Base-by-base conservation (phyloP, 2,113 vertebrate species). In the Collichthys lucidus region DNA sequence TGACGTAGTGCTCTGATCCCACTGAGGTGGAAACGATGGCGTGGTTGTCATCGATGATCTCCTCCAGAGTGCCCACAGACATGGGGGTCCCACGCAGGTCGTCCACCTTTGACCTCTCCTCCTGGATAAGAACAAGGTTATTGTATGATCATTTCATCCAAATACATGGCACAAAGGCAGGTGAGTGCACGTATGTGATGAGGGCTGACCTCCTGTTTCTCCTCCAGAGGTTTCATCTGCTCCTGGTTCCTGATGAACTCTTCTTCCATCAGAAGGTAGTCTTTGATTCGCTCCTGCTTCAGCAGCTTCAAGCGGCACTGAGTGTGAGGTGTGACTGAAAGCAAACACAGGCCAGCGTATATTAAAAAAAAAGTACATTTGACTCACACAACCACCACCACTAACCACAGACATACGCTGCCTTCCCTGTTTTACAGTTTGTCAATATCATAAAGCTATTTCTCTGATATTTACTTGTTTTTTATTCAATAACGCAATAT, bases 191-290 rank as follows among this genome's bases (percentile, higher is more conserved):
- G 22, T 14, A 0, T 1, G 19, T 2, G 11, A 44, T 1, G 6
- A 62, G 1, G 8, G 10, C 89, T 62, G 17, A 98, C 98, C 97
- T 99, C 98, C 84, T 99, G 98, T 82, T 99, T 99, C 92, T 99
- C 98, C 92, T 99, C 98, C 83, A 99, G 90, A 19, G 98, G 98
- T 88, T 99, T 99, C 97, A 99, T 99, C 75, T 99, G 98, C 84
- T 99, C 98, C 93, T 99, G 98, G 87, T 99, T 99, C 83, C 98
- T 95, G 91, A 99, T 99, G 90, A 99, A 99, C 81, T 99, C 98
- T 86, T 99, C 98, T 84, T 99, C 98, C 98, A 99, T 99, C 77
- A 99, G 92, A 24, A 99, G 95, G 4, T 99, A 99, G 87, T 99
- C 98, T 93, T 99, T 99, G 90, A 99, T 99, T 69, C 98, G 95